Evolutionary conservation across 1,140 invertebrate species (phyloP).

Genomic region (Melanaphis sacchari): DNA sequence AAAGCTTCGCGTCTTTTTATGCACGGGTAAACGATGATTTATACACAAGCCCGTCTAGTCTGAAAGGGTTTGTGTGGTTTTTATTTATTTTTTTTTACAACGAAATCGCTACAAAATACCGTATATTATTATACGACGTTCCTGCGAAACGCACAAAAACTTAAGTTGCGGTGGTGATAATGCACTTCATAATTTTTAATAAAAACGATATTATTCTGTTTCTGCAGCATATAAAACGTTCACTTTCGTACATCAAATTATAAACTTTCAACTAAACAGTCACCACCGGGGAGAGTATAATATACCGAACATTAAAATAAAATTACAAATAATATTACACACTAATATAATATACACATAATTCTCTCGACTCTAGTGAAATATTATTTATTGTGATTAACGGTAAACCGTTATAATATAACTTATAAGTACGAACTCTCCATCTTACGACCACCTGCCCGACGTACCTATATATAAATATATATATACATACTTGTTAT

Average conservation of each 20-base stretch:
- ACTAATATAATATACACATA: too few relatives aligned
- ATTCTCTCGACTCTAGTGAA: not conserved
- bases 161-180: not conserved
- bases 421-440: not conserved
- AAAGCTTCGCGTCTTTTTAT: constrained; percentile 27
- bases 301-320: not conserved
- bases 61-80: constrained; percentile 16
- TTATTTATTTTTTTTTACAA: not conserved
- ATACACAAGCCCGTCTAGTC: not conserved
- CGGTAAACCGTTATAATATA: not conserved
- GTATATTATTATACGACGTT: not conserved
- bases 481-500: not conserved
- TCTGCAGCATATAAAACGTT: not conserved
- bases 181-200: not conserved
- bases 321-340: too few relatives aligned
- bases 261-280: not conserved
- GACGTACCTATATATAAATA: not conserved
- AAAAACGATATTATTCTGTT: not conserved
- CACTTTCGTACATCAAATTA: not conserved
- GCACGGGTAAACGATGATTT: constrained; percentile 27
- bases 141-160: not conserved
- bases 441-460: not conserved
- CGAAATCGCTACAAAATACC: not conserved
- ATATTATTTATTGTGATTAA: not conserved
- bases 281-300: not conserved